phyloP scores from a whole-genome alignment of 2,797 vertebrate species.

The Gallinago solitaria region DNA sequence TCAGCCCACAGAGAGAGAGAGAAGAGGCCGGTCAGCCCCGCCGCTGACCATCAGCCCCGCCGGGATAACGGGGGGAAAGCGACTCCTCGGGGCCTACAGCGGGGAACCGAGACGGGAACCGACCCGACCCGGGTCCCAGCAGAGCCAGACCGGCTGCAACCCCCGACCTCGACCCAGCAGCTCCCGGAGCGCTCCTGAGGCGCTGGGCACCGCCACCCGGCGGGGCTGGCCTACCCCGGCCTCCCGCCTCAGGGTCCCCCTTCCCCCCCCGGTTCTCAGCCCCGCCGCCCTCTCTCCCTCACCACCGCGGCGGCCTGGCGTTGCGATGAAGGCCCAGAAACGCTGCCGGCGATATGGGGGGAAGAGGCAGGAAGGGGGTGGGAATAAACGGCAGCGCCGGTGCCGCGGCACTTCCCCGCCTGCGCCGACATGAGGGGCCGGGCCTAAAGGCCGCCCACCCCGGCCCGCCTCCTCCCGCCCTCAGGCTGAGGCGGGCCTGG shows the following conservation, averaged over 20 bases:
- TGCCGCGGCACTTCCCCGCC: slow-evolving; percentile 16
- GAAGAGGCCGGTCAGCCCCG: neutral
- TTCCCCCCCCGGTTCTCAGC: no score
- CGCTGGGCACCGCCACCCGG: neutral
- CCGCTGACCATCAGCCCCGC: neutral
- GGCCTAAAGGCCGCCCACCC: neutral
- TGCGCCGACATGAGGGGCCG: slow-evolving; percentile 39
- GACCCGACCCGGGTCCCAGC: neutral
- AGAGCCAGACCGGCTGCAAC: neutral
- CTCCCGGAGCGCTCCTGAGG: neutral
- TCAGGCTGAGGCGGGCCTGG: neutral
- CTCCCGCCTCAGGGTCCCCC: neutral
- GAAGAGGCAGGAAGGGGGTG: neutral
- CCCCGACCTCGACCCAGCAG: neutral
- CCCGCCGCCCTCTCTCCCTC: neutral
- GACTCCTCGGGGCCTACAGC: neutral
- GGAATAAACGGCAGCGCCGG: neutral
- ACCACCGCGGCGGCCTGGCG: neutral
- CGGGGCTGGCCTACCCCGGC: neutral
- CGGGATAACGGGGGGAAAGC: neutral
- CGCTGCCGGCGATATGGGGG: neutral
- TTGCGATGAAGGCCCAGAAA: neutral
- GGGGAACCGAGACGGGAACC: neutral
- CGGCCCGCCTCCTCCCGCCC: neutral
- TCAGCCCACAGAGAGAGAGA: neutral